Evolutionary conservation across 2,797 vertebrate species (phyloP), one percentile per base, ranked within the genome.

Genomic region (Darevskia mixta): DNA sequence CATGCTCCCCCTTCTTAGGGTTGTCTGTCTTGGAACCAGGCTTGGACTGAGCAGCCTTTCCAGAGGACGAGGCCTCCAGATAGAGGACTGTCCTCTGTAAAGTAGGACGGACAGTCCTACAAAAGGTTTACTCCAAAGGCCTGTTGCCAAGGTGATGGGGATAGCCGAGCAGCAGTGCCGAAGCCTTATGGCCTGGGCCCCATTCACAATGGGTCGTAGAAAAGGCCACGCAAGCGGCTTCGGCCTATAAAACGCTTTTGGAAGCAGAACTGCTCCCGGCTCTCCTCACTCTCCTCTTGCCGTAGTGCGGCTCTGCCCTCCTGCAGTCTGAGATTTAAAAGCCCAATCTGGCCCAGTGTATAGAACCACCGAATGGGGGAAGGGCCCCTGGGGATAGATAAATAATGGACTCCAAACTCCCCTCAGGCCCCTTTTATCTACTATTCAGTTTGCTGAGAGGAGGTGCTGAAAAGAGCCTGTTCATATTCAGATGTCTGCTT

Each of bases 341-440:
- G 71, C 58, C 83, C 83, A 86, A 85, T 86, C 69, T 87, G 85
- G 27, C 49, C 78, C 78, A 69, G 41, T 25, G 80, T 83, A 43
- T 35, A 90, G 87, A 90, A 15, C 77, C 83, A 41, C 80, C 83
- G 71, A 79, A 82, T 89, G 82, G 90, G 89, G 11, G 79, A 67
- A 61, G 9, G 83, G 88, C 58, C 11, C 17, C n/a, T 73, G n/a
- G 41, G 25, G 75, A 29, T 67, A 86, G 92, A 87, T 77, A 83
- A 78, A 38, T 29, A 43, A 64, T 69, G 35, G 61, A 61, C 27
- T 29, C n/a, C 85, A 49, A 43, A 80, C 27, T 55, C 85, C 76
- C 67, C 75, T 64, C 41, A 77, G 86, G 61, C 67, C 7, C 9
- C 18, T 90, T 85, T 72, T 90, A 67, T 85, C 27, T 82, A 58